These are phyloP conservation scores for Oncorhynchus clarkii DNA, from an alignment of 2,113 vertebrate species.

Conservation along the genomic window DNA sequence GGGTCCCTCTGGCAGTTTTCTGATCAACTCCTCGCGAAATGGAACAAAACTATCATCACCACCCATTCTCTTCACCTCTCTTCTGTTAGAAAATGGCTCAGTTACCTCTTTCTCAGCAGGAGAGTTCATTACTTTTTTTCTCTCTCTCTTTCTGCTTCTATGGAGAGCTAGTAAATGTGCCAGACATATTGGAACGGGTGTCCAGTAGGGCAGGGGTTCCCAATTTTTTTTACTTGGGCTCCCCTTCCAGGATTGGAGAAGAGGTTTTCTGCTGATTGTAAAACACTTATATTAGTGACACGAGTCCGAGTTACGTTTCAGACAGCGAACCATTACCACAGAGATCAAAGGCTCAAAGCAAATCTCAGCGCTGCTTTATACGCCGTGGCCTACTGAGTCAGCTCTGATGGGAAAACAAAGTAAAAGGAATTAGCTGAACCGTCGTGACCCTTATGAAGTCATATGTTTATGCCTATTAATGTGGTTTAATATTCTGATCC, in stretches of 20 bases:
- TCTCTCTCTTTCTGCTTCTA: neutral
- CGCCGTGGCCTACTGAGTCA: neutral
- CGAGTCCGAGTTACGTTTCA: neutral
- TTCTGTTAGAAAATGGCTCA: neutral
- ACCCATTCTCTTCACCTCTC: neutral
- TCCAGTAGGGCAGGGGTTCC: neutral
- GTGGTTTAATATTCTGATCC: neutral
- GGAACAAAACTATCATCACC: neutral
- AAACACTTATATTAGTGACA: neutral
- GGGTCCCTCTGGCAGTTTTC: neutral
- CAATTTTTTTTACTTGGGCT: too few relatives aligned
- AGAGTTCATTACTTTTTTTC: neutral
- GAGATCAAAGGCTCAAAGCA: neutral
- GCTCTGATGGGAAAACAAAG: neutral
- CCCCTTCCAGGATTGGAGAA: too few relatives aligned
- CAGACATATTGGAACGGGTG: neutral
- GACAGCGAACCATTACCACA: neutral
- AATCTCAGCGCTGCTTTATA: neutral
- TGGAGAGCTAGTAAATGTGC: neutral
- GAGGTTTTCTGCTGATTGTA: neutral
- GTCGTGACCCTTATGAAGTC: neutral
- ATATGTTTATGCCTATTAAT: neutral
- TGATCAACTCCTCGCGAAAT: neutral
- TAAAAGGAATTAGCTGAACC: neutral
- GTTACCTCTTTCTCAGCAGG: neutral